Evolutionary conservation across 2,797 vertebrate genomes (phyloP).

Genomic region (Decapterus maruadsi): DNA sequence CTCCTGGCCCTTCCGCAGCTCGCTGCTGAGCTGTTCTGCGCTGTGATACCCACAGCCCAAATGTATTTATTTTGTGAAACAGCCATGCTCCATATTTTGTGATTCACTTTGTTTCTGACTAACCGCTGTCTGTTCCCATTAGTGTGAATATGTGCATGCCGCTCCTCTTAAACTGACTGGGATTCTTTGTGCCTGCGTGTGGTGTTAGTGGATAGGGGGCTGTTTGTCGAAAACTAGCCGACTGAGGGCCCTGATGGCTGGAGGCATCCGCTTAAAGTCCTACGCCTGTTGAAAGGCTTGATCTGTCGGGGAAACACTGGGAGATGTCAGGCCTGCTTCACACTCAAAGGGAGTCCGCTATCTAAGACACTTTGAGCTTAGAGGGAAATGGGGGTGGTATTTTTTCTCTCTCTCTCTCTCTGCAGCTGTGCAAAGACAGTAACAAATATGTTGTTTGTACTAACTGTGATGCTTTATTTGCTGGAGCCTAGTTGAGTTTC

Average conservation of each 20-base stretch:
- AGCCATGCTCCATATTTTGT: slow-evolving; percentile 83
- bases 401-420: slow-evolving; percentile 25
- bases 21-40: slow-evolving; percentile 65
- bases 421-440: slow-evolving; percentile 49
- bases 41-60: slow-evolving; percentile 77
- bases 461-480: slow-evolving; percentile 57
- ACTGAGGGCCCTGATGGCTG: slow-evolving; percentile 72
- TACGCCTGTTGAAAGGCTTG: slow-evolving; percentile 74
- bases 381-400: slow-evolving; percentile 61
- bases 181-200: slow-evolving; percentile 63
- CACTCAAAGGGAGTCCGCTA: slow-evolving; percentile 71
- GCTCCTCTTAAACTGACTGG: slow-evolving; percentile 69
- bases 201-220: slow-evolving; percentile 56
- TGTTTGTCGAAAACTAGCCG: slow-evolving; percentile 73
- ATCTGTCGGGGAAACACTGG: slow-evolving; percentile 76
- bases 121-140: slow-evolving; percentile 86
- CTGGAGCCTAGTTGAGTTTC: slow-evolving; percentile 4
- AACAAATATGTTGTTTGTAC: slow-evolving; percentile 58
- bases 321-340: slow-evolving; percentile 75
- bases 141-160: slow-evolving; percentile 74
- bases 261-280: slow-evolving; percentile 74
- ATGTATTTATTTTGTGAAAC: slow-evolving; percentile 82
- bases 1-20: slow-evolving; percentile 71
- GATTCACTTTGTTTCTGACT: slow-evolving; percentile 87
- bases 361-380: slow-evolving; percentile 70